phyloP scores from a whole-genome alignment of 2,888 invertebrate genomes.

The Graphium colonna region DNA sequence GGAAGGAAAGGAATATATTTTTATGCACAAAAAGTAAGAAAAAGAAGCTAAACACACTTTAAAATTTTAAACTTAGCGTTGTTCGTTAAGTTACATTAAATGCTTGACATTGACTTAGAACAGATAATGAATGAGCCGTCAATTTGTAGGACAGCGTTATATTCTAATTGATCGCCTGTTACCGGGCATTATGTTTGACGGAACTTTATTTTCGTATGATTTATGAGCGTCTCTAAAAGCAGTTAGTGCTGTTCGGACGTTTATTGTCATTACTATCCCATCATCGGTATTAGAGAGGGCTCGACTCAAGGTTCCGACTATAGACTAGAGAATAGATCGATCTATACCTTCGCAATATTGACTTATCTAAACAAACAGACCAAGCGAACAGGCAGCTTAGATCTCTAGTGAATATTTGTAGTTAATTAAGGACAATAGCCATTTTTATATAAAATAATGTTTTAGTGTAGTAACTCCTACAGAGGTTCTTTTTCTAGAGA shows the following conservation, averaged over 20 bases:
- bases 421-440: background rate
- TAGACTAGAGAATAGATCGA: too few species aligned
- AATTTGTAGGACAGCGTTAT: background rate
- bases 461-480: too few species aligned
- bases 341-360: too few species aligned
- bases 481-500: too few species aligned
- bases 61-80: too few species aligned
- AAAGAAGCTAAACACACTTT: too few species aligned
- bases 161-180: conserved; percentile 9
- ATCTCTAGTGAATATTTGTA: too few species aligned
- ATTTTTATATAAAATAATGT: too few species aligned
- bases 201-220: conserved; percentile 28
- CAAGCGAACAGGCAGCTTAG: too few species aligned
- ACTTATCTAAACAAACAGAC: too few species aligned
- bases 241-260: conserved; percentile 36
- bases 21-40: too few species aligned
- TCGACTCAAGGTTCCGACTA: conserved; percentile 36
- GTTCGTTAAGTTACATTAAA: background rate
- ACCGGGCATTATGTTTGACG: conserved; percentile 19
- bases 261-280: conserved; percentile 40
- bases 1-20: too few species aligned
- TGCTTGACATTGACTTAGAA: background rate
- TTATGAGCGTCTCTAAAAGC: conserved; percentile 22
- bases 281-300: conserved; percentile 47
- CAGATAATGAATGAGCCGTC: conserved; percentile 21